These are phyloP conservation scores for Augochlora pura DNA, from an alignment of 1,140 invertebrate species.

Conservation along the genomic window DNA sequence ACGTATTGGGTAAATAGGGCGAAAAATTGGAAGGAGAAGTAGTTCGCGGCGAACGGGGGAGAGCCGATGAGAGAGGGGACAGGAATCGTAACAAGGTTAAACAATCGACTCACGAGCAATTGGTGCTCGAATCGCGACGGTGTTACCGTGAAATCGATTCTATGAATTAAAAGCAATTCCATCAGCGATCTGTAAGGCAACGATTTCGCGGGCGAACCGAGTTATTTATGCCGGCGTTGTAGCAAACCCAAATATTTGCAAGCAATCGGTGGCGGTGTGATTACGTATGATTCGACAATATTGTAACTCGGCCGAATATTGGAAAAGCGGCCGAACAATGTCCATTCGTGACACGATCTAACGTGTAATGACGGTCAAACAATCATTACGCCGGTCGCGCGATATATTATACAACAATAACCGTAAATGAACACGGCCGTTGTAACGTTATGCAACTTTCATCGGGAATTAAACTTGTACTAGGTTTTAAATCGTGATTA, in stretches of 20 bases:
- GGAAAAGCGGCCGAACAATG: background rate
- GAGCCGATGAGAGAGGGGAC: background rate
- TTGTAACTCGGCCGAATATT: background rate
- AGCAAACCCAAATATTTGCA: conserved; percentile 28
- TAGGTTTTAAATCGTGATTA: background rate
- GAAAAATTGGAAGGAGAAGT: no score
- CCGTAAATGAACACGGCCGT: background rate
- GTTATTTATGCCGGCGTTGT: conserved; percentile 4
- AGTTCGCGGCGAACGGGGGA: no score
- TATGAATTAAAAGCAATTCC: background rate
- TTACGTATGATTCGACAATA: conserved; percentile 3
- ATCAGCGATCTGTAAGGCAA: background rate
- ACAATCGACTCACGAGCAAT: background rate
- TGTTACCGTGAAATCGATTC: background rate
- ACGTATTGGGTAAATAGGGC: no score
- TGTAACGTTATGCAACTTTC: background rate
- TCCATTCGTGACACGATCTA: background rate
- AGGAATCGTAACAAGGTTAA: background rate
- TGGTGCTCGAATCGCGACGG: background rate
- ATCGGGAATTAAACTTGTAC: background rate
- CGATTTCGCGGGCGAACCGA: background rate
- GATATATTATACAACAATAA: conserved; percentile 23
- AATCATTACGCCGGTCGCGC: conserved; percentile 10
- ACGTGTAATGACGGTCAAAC: conserved; percentile 12
- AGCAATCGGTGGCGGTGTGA: conserved; percentile 13